Conservation (phyloP, 2,113 vertebrate species). For the Nannospalax galili region DNA sequence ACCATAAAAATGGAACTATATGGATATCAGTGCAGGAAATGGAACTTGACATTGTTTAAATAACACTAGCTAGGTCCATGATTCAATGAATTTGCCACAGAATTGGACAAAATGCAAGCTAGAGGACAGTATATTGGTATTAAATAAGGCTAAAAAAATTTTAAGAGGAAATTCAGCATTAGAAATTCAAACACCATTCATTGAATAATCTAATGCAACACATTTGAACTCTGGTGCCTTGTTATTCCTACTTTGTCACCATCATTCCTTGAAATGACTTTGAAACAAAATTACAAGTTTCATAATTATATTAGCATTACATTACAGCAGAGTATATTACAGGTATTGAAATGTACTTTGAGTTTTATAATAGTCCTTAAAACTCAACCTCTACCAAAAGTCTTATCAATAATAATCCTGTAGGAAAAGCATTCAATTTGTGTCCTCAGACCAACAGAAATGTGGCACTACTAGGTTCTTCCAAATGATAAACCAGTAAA, state of each 20-base stretch:
- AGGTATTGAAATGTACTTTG: neutral
- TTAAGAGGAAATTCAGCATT: slow-evolving; percentile 26
- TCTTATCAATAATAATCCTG: neutral
- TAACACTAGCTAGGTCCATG: neutral
- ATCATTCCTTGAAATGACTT: slow-evolving; percentile 52
- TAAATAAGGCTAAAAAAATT: neutral
- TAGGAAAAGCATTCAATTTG: neutral
- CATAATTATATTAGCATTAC: slow-evolving; percentile 57
- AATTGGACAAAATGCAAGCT: slow-evolving; percentile 29
- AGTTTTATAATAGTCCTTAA: slow-evolving; percentile 20
- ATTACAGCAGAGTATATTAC: slow-evolving; percentile 21
- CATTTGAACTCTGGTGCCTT: neutral
- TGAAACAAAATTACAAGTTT: slow-evolving; percentile 58
- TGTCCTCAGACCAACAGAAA: neutral
- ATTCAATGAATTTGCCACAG: neutral
- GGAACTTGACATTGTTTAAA: slow-evolving; percentile 60
- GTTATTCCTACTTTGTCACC: neutral
- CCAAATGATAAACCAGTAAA: neutral
- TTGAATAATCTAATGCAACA: neutral
- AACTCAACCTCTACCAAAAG: neutral
- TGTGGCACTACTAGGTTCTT: neutral
- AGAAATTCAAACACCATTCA: neutral
- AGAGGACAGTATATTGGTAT: neutral
- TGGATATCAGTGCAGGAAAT: neutral
- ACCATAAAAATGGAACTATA: slow-evolving; percentile 40